Conservation (phyloP, 2,113 vertebrate genomes). For the Sterrhoptilus dennistouni region DNA sequence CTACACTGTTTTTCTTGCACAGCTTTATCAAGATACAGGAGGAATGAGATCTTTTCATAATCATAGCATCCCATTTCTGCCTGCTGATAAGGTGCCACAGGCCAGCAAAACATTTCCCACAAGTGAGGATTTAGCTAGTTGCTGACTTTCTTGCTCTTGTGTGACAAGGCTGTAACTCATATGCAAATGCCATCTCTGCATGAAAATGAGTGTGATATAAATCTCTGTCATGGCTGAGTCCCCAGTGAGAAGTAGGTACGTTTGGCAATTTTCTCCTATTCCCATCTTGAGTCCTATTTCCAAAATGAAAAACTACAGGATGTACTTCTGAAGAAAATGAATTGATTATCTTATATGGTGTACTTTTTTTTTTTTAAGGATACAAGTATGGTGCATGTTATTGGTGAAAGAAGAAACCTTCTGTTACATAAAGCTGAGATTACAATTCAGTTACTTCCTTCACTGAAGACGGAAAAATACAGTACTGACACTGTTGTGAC, state of each 20-base stretch:
- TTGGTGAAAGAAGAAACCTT: background rate
- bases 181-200: background rate
- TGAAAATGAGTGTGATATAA: background rate
- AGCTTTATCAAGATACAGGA: background rate
- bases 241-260: background rate
- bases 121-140: background rate
- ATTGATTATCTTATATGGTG: background rate
- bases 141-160: background rate
- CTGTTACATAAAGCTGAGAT: background rate
- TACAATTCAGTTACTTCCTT: background rate
- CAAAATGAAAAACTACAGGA: background rate
- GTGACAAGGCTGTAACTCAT: background rate
- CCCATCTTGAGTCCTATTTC: background rate
- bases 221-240: background rate
- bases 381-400: background rate
- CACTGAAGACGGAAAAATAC: background rate
- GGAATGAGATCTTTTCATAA: background rate
- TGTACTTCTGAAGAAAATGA: background rate
- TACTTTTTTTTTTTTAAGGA: background rate
- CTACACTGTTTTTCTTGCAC: background rate
- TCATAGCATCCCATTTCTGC: background rate
- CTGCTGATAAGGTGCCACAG: background rate
- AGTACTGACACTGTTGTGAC: background rate
- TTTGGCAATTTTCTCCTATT: background rate
- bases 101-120: background rate